These are phyloP conservation scores for Eunapius fragilis DNA, from an alignment of 37 sponge, comb jelly and placozoan species.

Conservation along the genomic window DNA sequence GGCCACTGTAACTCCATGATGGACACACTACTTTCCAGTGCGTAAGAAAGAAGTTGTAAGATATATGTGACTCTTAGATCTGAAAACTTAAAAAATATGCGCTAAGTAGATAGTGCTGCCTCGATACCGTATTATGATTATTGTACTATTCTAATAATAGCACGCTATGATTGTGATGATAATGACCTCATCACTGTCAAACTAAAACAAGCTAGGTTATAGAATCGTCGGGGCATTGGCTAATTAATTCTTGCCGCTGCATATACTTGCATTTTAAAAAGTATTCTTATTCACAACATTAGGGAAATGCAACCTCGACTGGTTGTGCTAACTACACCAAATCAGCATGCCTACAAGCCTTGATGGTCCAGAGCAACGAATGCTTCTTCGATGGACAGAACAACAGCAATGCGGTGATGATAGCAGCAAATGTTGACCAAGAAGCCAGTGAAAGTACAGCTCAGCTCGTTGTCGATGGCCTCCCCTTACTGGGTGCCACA, in stretches of 20 bases:
- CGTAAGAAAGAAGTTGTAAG: no score
- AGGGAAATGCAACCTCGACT: not conserved
- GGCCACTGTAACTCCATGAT: no score
- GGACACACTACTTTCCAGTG: no score
- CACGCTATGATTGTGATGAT: no score
- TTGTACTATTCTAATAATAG: no score
- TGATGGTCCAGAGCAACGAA: not conserved
- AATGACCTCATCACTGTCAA: no score
- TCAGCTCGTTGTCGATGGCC: not conserved
- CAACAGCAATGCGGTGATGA: not conserved
- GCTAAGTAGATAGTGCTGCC: no score
- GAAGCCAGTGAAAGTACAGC: not conserved
- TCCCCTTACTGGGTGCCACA: not conserved
- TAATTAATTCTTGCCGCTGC: not conserved
- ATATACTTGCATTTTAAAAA: not conserved
- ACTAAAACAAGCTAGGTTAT: no score
- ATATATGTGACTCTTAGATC: no score
- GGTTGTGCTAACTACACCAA: not conserved
- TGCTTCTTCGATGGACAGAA: not conserved
- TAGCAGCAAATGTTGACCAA: not conserved
- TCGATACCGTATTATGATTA: no score
- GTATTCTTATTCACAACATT: not conserved
- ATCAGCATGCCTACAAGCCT: not conserved
- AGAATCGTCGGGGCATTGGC: not conserved
- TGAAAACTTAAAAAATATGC: no score